Percentiles rank a stretch among this genome's conserved stretches.
Conservation (phyloP, 2,888 invertebrate species). For the Galerucella pusilla region DNA sequence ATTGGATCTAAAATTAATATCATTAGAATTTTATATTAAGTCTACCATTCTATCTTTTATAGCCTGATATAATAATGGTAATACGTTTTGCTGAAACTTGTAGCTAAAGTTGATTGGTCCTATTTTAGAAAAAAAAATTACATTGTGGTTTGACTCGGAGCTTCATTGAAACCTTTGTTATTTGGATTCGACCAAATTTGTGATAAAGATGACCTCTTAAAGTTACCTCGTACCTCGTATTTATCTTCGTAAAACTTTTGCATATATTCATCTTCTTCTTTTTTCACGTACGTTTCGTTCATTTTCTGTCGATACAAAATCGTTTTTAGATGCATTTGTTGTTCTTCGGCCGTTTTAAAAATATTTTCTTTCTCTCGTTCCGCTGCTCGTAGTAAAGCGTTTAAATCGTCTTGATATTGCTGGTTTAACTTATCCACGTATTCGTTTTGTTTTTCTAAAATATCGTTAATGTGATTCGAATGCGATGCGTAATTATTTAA, state of each 20-base stretch:
- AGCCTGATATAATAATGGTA: too few relatives aligned
- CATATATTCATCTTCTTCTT: slow-evolving; percentile 50
- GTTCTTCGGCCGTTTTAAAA: slow-evolving; percentile 62
- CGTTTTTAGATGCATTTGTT: slow-evolving; percentile 62
- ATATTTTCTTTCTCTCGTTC: slow-evolving; percentile 68
- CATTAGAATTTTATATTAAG: too few relatives aligned
- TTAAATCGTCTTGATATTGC: slow-evolving; percentile 67
- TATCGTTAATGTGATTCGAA: slow-evolving; percentile 75
- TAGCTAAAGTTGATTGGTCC: too few relatives aligned
- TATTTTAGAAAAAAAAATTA: too few relatives aligned
- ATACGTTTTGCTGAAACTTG: too few relatives aligned
- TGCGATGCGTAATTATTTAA: slow-evolving; percentile 78
- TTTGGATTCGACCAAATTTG: too few relatives aligned
- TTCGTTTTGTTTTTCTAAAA: slow-evolving; percentile 70
- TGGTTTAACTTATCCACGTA: slow-evolving; percentile 64
- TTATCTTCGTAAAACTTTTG: slow-evolving; percentile 66
- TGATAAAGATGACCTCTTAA: too few relatives aligned
- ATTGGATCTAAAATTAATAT: too few relatives aligned
- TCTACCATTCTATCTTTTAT: too few relatives aligned
- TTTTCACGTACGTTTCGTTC: slow-evolving; percentile 39
- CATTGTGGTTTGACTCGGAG: too few relatives aligned
- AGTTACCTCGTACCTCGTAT: slow-evolving; percentile 62
- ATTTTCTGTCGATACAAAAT: slow-evolving; percentile 62
- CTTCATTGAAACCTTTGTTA: too few relatives aligned
- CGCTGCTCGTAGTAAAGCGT: slow-evolving; percentile 67